Evolutionary conservation across 2,113 vertebrate genomes (phyloP).

Genomic region (Strigops habroptila): DNA sequence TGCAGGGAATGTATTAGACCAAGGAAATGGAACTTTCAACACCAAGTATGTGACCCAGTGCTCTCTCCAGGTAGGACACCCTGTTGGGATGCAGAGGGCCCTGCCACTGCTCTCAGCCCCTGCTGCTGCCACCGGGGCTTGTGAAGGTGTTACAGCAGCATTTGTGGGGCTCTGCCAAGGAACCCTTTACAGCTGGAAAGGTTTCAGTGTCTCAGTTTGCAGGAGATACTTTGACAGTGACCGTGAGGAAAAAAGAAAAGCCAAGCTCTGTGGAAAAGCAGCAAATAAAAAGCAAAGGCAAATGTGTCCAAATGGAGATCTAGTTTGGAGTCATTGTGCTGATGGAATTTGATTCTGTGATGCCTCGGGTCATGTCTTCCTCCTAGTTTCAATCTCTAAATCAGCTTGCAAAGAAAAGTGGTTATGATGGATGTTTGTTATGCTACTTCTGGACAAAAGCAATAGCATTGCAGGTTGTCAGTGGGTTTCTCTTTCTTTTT

Average conservation of each 20-base stretch:
- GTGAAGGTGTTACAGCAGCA: background rate
- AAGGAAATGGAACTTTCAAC: background rate
- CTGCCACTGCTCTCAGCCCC: background rate
- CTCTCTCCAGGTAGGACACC: background rate
- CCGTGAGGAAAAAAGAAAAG: background rate
- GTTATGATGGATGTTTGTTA: conserved; percentile 18
- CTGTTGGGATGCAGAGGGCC: background rate
- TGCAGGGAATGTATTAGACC: background rate
- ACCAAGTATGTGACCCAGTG: background rate
- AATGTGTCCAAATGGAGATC: background rate
- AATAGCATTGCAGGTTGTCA: background rate
- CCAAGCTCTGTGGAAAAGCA: background rate
- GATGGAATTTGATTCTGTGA: conserved; percentile 26
- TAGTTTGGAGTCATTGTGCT: background rate
- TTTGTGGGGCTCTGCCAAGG: background rate
- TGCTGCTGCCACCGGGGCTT: background rate
- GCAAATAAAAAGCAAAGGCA: conserved; percentile 23
- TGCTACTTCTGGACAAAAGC: background rate
- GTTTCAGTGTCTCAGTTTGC: background rate
- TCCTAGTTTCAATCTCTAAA: background rate
- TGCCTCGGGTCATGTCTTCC: background rate
- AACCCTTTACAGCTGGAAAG: background rate
- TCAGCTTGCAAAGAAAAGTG: background rate
- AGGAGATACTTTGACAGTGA: background rate
- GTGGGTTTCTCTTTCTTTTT: background rate